Evolutionary conservation across 2,888 invertebrate species (phyloP).

Genomic region (Lasioglossum calceatum): DNA sequence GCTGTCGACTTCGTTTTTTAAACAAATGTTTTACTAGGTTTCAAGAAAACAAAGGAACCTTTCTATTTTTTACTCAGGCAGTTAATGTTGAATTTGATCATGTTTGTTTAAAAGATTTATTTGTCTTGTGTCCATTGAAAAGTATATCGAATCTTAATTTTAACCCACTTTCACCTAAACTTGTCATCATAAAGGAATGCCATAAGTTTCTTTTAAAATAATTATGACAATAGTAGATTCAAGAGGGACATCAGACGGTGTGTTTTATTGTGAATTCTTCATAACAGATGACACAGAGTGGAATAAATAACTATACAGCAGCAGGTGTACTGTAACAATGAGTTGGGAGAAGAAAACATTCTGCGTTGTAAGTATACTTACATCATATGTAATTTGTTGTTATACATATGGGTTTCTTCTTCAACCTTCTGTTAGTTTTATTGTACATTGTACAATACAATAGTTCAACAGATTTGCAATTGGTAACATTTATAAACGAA

Average conservation of each 20-base stretch:
- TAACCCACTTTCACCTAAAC: neutral
- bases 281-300: no score
- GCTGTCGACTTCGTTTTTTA: neutral
- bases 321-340: neutral
- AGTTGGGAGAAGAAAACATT: neutral
- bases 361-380: neutral
- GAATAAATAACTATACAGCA: neutral
- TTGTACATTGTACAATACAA: neutral
- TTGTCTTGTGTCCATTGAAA: no score
- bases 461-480: neutral
- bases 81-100: no score
- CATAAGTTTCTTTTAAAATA: neutral
- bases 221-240: neutral
- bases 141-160: neutral
- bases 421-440: neutral
- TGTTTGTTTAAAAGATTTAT: no score
- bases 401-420: neutral
- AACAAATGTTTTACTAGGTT: neutral
- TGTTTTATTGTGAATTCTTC: neutral
- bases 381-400: neutral
- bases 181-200: neutral
- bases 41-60: neutral
- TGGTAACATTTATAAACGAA: neutral
- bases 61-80: neutral
- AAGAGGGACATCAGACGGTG: no score